A percentile compares a stretch with the other conserved stretches of the same genome.
Evolutionary conservation across 2,113 vertebrate genomes (phyloP).

Genomic region (Thamnaconus septentrionalis): DNA sequence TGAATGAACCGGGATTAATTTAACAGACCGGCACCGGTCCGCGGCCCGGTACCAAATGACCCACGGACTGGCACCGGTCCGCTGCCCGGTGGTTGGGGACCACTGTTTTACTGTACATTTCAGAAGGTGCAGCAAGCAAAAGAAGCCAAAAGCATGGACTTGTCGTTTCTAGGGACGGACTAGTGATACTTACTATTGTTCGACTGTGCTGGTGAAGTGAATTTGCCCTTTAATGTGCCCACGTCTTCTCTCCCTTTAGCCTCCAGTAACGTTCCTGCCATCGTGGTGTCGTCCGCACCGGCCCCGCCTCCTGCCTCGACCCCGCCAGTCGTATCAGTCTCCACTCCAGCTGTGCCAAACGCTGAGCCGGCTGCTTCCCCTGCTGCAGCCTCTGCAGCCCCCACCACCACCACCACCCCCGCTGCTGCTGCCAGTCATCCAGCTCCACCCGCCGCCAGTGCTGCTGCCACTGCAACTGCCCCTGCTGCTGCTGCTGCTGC

Average conservation of each 20-base stretch:
- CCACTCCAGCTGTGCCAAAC: constrained; percentile 8
- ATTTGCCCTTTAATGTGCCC: background rate
- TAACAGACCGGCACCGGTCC: no score
- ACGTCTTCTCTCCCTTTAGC: constrained; percentile 27
- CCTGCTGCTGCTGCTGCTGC: background rate
- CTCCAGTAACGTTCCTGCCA: constrained; percentile 61
- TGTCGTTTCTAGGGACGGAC: no score
- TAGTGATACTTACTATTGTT: no score
- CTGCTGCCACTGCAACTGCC: constrained; percentile 20
- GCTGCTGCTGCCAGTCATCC: constrained; percentile 15
- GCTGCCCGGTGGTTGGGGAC: no score
- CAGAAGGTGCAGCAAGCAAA: no score
- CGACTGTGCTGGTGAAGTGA: background rate
- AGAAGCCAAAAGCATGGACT: no score
- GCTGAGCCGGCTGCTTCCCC: constrained; percentile 22
- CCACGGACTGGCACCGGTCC: no score
- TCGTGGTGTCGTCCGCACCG: constrained; percentile 64
- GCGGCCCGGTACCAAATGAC: no score
- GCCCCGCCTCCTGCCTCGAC: constrained; percentile 55
- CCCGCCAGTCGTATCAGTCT: constrained; percentile 26
- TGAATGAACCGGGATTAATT: no score
- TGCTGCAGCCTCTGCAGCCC: constrained; percentile 8
- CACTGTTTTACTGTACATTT: no score
- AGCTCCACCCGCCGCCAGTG: constrained; percentile 1
- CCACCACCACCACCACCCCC: constrained; percentile 57